phyloP scores from a whole-genome alignment of 1,140 invertebrate genomes.

The Chlorops oryzae region DNA sequence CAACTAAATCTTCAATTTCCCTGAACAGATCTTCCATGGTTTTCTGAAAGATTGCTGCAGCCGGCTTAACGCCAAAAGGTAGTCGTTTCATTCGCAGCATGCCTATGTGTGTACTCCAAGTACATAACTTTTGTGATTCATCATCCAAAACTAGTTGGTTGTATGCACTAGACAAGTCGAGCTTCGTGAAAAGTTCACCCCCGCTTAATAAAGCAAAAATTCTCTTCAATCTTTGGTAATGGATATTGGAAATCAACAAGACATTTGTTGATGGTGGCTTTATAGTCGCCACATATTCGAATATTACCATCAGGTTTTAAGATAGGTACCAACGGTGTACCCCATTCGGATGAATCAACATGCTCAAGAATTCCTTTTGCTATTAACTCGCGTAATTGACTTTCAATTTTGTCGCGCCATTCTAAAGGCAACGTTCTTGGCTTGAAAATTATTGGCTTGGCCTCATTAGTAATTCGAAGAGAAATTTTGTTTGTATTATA shows the following conservation, averaged over 20 bases:
- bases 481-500: slow-evolving; percentile 1
- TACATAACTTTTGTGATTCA: slow-evolving; percentile 15
- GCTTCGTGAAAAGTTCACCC: slow-evolving; percentile 32
- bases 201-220: too few species aligned
- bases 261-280: slow-evolving; percentile 38
- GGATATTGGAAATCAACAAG: slow-evolving; percentile 41
- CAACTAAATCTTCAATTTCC: slow-evolving; percentile 18
- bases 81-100: slow-evolving; percentile 27
- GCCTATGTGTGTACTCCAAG: slow-evolving; percentile 22
- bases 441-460: slow-evolving; percentile 11
- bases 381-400: slow-evolving; percentile 31
- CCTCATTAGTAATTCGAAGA: neutral
- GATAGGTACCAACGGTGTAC: slow-evolving; percentile 42
- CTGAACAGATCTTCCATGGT: slow-evolving; percentile 39
- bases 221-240: slow-evolving; percentile 36
- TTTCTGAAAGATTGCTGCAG: slow-evolving; percentile 47
- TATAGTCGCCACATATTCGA: slow-evolving; percentile 50
- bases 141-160: slow-evolving; percentile 36
- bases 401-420: slow-evolving; percentile 13
- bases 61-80: slow-evolving; percentile 22
- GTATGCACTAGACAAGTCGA: slow-evolving; percentile 45
- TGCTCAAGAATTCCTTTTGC: slow-evolving; percentile 31
- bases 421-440: slow-evolving; percentile 12
- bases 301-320: slow-evolving; percentile 43
- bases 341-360: slow-evolving; percentile 37